These are phyloP conservation scores for Macroglossus sobrinus DNA, from an alignment of 2,113 vertebrate species.

Conservation along the genomic window DNA sequence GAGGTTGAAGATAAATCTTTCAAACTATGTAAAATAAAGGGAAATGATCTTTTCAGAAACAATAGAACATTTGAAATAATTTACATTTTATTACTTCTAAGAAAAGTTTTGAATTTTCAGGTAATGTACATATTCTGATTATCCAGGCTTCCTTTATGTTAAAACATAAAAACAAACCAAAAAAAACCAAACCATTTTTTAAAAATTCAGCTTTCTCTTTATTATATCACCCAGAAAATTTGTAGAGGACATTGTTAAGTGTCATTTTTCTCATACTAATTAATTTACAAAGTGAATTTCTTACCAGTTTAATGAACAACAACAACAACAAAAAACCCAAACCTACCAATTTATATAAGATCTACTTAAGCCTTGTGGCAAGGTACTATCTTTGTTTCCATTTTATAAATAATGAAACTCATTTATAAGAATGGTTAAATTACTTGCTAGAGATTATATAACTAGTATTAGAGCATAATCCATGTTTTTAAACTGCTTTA, in stretches of 20 bases:
- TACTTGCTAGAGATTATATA: neutral
- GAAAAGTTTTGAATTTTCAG: neutral
- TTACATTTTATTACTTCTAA: neutral
- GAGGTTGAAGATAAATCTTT: neutral
- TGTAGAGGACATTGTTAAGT: neutral
- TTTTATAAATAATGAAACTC: neutral
- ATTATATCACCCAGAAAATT: neutral
- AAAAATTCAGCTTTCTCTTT: neutral
- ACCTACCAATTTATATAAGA: neutral
- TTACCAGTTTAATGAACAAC: neutral
- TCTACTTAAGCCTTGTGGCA: neutral
- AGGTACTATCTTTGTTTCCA: neutral
- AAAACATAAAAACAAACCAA: neutral
- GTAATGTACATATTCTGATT: neutral
- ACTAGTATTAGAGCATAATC: neutral
- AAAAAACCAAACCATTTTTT: neutral
- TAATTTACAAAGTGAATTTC: neutral
- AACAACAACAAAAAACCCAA: neutral
- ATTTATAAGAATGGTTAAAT: neutral
- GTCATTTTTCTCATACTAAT: neutral
- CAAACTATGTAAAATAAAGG: neutral
- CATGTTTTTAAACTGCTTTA: neutral
- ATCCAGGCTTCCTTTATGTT: neutral
- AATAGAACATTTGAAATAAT: neutral
- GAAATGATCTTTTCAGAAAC: neutral